Base-by-base conservation (phyloP, 2,888 invertebrate genomes). In the Amblyjoppa proteus region DNA sequence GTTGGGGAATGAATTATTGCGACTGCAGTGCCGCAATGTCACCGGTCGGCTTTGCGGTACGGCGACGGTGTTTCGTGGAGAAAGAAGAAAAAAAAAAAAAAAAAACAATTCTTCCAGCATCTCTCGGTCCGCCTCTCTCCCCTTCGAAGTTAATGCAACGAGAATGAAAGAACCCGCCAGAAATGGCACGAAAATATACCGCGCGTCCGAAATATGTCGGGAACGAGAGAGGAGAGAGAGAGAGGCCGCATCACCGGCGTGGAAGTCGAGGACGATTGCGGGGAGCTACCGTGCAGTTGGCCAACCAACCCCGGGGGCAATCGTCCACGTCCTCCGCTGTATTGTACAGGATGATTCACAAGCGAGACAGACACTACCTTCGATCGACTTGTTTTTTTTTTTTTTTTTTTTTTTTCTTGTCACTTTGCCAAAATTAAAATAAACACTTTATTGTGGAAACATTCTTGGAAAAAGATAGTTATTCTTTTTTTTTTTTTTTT, bases 1-100 rank as follows among this genome's bases (percentile, higher is more conserved):
- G 69, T 81, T 75, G 31, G 11, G 69, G 49, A 81, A 81, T 81
- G 75, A 81, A 75, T 69, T 75, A 69, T 81, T 25, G 81, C 81
- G 45, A 81, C 81, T 75, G 81, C 81, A 81, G 41, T 81, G 81
- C 68, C 45, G 75, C 75, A 81, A 81, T 28, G 68, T 68, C 66
- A 41, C 61, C 74, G 58, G 13, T 13, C 34, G 49, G 16, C 13
- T 41, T 56, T 74, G 68, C 56, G 81, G 68, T 73, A 20, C 9
- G 20, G n/a, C 69, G 38, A 58, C 41, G 34, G 41, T 58, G n/a
- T 71, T 73, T 38, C 9, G 80, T 31, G 13, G 16, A 31, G 20
- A 20, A 20, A 20, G 16, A 31, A 74, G 28, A 9, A 38, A 38
- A 45, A 74, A 41, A 9, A 38, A 38, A 45, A 74, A 45, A 49